These are phyloP conservation scores for Anguilla japonica DNA, from an alignment of 2,113 vertebrate genomes.

Conservation along the genomic window DNA sequence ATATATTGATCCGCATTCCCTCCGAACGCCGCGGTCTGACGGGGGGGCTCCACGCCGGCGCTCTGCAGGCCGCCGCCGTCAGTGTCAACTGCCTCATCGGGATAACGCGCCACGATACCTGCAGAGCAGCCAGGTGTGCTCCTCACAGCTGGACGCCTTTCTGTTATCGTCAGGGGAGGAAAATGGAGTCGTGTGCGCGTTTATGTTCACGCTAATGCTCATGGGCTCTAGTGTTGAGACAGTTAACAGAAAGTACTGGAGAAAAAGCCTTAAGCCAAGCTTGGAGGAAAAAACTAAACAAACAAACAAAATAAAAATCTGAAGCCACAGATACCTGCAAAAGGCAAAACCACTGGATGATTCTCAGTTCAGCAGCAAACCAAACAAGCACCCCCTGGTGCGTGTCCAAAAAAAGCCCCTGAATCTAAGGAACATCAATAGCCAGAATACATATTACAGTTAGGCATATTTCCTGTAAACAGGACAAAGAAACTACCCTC, in stretches of 20 bases:
- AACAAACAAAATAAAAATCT: neutral
- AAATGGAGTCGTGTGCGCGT: neutral
- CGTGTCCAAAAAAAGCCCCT: neutral
- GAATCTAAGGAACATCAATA: constrained; percentile 1
- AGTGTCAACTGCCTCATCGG: neutral
- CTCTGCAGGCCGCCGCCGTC: neutral
- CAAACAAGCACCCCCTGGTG: neutral
- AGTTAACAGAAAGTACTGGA: neutral
- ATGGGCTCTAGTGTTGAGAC: neutral
- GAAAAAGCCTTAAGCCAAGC: neutral
- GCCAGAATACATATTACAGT: neutral
- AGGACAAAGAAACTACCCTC: neutral
- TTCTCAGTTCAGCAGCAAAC: neutral
- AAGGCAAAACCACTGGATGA: neutral
- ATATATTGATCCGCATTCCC: constrained; percentile 16
- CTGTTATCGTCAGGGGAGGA: neutral
- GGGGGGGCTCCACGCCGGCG: neutral
- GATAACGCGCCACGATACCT: neutral
- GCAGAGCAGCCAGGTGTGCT: neutral
- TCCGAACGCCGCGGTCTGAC: neutral
- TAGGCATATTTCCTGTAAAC: neutral
- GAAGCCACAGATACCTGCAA: neutral
- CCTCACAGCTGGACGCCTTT: neutral
- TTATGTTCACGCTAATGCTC: neutral
- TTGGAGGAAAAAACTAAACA: neutral